Conservation (phyloP, 1,140 invertebrate species). For the Micrasema longulum region DNA sequence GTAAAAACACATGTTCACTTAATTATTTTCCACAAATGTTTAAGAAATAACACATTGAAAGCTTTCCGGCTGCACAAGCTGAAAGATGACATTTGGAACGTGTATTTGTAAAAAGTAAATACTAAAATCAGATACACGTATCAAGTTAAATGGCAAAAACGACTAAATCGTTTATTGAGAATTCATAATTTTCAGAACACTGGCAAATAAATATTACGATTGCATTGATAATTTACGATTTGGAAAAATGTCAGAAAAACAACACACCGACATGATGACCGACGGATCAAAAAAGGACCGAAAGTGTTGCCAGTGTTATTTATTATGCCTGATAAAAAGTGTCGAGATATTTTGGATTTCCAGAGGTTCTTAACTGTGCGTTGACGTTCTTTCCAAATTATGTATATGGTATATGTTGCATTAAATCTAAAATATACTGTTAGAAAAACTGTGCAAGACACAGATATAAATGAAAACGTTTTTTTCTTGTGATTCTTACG, state of each 20-base stretch:
- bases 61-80: background rate
- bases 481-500: too few relatives aligned
- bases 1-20: too few relatives aligned
- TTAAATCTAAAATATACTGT: too few relatives aligned
- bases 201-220: constrained; percentile 12
- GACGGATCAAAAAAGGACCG: constrained; percentile 38
- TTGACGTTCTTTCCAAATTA: too few relatives aligned
- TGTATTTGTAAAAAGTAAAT: constrained; percentile 27
- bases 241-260: constrained; percentile 11
- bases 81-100: constrained; percentile 44
- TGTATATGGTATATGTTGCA: too few relatives aligned
- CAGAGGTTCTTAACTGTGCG: too few relatives aligned
- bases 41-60: background rate
- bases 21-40: background rate
- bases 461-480: too few relatives aligned
- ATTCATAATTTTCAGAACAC: constrained; percentile 10
- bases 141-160: too few relatives aligned
- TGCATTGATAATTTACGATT: constrained; percentile 40
- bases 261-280: constrained; percentile 47
- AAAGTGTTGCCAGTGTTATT: constrained; percentile 24
- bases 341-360: background rate
- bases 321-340: too few relatives aligned
- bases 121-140: background rate
- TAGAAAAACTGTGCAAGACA: too few relatives aligned
- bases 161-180: too few relatives aligned